phyloP scores from a whole-genome alignment of 2,113 vertebrate genomes.

The Protobothrops flavoviridis region DNA sequence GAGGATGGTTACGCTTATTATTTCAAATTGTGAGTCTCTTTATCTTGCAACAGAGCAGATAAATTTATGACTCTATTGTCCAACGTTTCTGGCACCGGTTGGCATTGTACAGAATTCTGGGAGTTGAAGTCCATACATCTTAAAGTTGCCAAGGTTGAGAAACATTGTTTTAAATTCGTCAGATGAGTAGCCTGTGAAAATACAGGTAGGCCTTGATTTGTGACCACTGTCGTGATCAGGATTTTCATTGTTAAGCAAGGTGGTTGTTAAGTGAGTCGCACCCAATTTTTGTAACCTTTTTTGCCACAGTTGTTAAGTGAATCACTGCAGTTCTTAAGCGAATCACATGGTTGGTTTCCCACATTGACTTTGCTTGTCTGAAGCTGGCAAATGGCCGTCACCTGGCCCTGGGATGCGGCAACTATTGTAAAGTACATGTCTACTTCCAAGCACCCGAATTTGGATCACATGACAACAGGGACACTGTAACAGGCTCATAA shows the following conservation, averaged over 20 bases:
- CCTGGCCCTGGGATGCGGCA: background rate
- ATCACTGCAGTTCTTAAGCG: background rate
- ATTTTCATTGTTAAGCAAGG: background rate
- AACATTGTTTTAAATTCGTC: background rate
- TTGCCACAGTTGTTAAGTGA: background rate
- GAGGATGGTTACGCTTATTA: background rate
- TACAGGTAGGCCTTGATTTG: background rate
- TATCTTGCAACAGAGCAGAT: slow-evolving; percentile 37
- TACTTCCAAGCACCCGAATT: background rate
- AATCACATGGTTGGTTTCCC: background rate
- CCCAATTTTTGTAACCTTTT: background rate
- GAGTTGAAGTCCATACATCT: background rate
- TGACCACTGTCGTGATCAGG: background rate
- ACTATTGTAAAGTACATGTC: background rate
- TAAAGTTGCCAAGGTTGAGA: background rate
- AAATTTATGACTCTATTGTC: slow-evolving; percentile 56
- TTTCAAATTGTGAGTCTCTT: background rate
- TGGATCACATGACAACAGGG: background rate
- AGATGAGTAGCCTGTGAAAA: background rate
- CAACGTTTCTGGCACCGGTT: slow-evolving; percentile 54
- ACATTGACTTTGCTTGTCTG: background rate
- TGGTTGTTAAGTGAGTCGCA: background rate
- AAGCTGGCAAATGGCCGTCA: background rate
- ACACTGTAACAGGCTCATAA: background rate
- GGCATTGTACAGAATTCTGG: slow-evolving; percentile 39